Percentiles rank a stretch among this genome's conserved stretches.
Evolutionary conservation across 2,797 vertebrate genomes (phyloP).

Genomic region (Oophaga sylvatica): DNA sequence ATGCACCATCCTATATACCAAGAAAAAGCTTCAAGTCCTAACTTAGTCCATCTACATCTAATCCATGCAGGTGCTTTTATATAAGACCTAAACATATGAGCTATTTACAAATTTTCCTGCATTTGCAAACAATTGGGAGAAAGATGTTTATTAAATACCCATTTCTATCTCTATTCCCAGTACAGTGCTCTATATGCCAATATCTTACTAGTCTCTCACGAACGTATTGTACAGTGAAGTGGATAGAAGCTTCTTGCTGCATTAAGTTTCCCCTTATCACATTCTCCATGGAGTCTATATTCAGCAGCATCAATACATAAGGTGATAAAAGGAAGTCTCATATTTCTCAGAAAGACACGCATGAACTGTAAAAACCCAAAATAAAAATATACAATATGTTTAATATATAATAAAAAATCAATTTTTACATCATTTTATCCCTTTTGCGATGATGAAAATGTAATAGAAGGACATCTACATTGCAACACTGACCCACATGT

Average conservation of each 20-base stretch:
- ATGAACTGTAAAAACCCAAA: background rate
- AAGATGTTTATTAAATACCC: background rate
- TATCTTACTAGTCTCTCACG: background rate
- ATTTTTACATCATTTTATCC: no score
- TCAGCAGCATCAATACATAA: conserved; percentile 8
- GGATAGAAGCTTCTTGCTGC: background rate
- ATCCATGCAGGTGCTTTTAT: background rate
- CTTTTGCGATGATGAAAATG: no score
- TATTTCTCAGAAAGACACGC: background rate
- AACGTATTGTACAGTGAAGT: background rate
- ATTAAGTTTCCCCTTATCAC: background rate
- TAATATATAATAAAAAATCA: no score
- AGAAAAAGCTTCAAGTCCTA: no score
- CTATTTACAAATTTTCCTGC: background rate
- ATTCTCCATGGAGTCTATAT: background rate
- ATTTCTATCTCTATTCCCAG: background rate
- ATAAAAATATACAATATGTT: background rate
- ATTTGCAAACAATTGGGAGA: background rate
- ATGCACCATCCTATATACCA: no score
- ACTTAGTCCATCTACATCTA: background rate
- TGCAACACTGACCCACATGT: no score
- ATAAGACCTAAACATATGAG: background rate
- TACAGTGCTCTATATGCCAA: background rate
- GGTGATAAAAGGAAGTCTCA: conserved; percentile 7
- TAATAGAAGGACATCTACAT: no score